phyloP scores from a whole-genome alignment of 2,113 vertebrate species.

The Chionodraco myersi region DNA sequence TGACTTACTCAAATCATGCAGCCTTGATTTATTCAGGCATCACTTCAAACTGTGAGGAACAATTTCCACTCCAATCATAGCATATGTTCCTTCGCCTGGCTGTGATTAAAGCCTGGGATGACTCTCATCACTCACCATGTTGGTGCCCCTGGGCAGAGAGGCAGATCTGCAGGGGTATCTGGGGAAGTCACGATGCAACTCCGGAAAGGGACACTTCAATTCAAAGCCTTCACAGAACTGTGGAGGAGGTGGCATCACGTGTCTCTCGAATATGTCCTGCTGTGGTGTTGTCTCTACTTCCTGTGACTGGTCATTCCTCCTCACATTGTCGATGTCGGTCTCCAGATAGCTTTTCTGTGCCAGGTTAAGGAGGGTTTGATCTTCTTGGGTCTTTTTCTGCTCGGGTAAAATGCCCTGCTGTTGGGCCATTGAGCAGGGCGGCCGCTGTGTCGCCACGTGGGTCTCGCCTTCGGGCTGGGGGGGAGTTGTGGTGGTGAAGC shows the following conservation, averaged over 20 bases:
- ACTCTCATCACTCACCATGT: constrained; percentile 78
- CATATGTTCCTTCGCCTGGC: constrained; percentile 57
- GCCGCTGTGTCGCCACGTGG: constrained; percentile 24
- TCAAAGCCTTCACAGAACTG: constrained; percentile 66
- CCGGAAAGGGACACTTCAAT: constrained; percentile 50
- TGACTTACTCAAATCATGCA: constrained; percentile 33
- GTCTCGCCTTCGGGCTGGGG: constrained; percentile 36
- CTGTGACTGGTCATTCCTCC: constrained; percentile 56
- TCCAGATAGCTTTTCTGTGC: constrained; percentile 76
- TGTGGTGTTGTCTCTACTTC: constrained; percentile 7
- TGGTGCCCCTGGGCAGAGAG: constrained; percentile 79
- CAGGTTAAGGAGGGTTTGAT: constrained; percentile 27
- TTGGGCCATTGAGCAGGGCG: constrained; percentile 41
- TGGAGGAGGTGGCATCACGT: constrained; percentile 61
- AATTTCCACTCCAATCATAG: constrained; percentile 50
- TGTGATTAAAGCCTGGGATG: constrained; percentile 56
- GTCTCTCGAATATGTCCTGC: constrained; percentile 46
- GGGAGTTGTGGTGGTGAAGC: constrained; percentile 21
- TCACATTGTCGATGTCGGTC: constrained; percentile 78
- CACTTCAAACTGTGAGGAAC: constrained; percentile 48
- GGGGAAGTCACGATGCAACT: constrained; percentile 54
- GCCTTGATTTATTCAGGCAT: constrained; percentile 47
- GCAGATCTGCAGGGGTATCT: constrained; percentile 72
- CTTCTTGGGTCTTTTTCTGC: constrained; percentile 44
- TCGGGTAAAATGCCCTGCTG: constrained; percentile 26